Evolutionary conservation across 2,113 vertebrate species (phyloP).

Genomic region (Bombycilla garrulus): DNA sequence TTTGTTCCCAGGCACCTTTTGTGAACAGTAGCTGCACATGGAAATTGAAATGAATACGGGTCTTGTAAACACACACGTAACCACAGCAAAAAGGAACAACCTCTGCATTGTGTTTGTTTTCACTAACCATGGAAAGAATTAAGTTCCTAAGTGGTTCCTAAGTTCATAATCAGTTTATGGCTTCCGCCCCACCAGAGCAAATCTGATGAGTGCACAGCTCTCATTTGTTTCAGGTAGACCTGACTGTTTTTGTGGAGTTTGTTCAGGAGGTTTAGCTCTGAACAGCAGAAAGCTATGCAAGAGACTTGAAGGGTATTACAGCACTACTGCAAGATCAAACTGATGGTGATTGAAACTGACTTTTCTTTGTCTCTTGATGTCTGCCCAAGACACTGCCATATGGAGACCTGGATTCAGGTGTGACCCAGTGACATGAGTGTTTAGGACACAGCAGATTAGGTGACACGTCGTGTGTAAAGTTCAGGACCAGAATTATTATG

Average conservation of each 20-base stretch:
- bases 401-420: slow-evolving; percentile 21
- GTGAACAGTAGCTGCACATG: slow-evolving; percentile 6
- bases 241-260: not conserved
- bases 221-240: not conserved
- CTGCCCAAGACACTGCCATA: not conserved
- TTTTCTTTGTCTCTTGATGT: not conserved
- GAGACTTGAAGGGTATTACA: not conserved
- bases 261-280: not conserved
- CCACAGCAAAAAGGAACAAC: slow-evolving; percentile 19
- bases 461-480: accelerated
- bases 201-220: not conserved
- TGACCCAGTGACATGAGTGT: not conserved
- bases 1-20: slow-evolving; percentile 48
- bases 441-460: not conserved
- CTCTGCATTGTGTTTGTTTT: slow-evolving; percentile 38
- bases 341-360: not conserved
- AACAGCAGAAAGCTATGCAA: not conserved
- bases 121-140: not conserved
- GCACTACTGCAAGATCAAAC: not conserved
- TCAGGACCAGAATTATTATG: not conserved
- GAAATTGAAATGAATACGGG: slow-evolving; percentile 25
- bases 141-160: not conserved
- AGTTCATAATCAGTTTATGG: slow-evolving; percentile 33
- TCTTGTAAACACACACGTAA: not conserved
- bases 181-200: not conserved